Evolutionary conservation across 1,140 invertebrate species (phyloP).

Genomic region (Drosophila parvula): DNA sequence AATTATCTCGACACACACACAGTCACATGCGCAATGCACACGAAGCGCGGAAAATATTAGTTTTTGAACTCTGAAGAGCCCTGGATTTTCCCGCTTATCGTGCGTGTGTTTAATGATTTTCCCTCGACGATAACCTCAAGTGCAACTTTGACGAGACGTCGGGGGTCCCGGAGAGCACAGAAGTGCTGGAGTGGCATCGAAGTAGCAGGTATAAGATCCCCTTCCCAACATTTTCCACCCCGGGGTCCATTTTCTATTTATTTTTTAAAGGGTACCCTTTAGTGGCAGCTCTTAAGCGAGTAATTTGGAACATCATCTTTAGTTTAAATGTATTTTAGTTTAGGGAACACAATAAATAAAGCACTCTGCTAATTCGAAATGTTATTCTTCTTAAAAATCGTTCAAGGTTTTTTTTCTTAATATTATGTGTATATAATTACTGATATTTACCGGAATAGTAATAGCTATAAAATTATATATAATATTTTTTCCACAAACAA

Average conservation of each 20-base stretch:
- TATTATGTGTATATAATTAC: no score
- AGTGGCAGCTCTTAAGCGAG: background rate
- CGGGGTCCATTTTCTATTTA: conserved; percentile 4
- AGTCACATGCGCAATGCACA: background rate
- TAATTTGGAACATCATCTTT: background rate
- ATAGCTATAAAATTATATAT: no score
- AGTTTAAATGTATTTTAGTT: no score
- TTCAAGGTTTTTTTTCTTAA: no score
- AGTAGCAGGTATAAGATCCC: conserved; percentile 28
- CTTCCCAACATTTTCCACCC: background rate
- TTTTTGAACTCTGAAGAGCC: conserved; percentile 24
- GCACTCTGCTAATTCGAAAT: no score
- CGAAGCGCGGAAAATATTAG: conserved; percentile 36
- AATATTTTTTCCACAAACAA: no score
- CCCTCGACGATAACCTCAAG: conserved; percentile 67
- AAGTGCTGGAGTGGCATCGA: conserved; percentile 38
- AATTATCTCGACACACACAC: conserved; percentile 32
- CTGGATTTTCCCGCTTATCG: conserved; percentile 61
- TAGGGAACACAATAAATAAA: no score
- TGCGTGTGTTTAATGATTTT: conserved; percentile 66
- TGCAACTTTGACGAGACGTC: conserved; percentile 62
- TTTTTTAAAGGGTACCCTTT: conserved; percentile 3
- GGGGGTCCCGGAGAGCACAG: conserved; percentile 20
- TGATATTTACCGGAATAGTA: no score
- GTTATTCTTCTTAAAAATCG: no score